Evolutionary conservation across 2,888 invertebrate genomes (phyloP).

Genomic region (Ochropleura leucogaster): DNA sequence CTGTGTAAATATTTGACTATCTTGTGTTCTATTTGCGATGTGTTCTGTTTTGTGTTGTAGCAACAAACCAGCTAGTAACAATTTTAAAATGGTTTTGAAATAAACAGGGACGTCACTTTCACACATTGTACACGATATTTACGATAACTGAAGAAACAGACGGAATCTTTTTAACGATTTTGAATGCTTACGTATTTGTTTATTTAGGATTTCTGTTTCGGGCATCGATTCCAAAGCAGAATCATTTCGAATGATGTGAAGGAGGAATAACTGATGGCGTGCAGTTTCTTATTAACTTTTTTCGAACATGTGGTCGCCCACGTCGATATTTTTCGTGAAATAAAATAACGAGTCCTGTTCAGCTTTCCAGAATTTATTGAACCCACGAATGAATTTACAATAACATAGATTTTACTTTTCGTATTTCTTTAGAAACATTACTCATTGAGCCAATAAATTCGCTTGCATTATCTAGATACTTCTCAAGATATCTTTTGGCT

Average conservation of each 20-base stretch:
- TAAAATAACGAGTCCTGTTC: conserved; percentile 22
- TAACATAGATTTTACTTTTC: conserved; percentile 14
- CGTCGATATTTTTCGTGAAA: conserved; percentile 42
- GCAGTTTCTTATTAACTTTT: conserved; percentile 57
- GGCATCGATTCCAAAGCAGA: conserved; percentile 39
- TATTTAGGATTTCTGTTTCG: conserved; percentile 56
- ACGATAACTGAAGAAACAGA: conserved; percentile 47
- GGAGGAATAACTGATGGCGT: conserved; percentile 48
- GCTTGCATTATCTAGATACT: conserved; percentile 9
- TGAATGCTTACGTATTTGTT: conserved; percentile 54
- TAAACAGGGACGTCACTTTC: conserved; percentile 53
- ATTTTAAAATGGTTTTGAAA: conserved; percentile 41
- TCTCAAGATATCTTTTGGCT: conserved; percentile 22
- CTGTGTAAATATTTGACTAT: conserved; percentile 57
- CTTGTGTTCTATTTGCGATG: conserved; percentile 38
- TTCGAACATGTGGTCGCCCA: conserved; percentile 53
- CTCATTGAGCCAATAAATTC: conserved; percentile 37
- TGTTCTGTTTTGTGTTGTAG: conserved; percentile 53
- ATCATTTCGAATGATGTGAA: conserved; percentile 39
- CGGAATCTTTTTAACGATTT: conserved; percentile 43
- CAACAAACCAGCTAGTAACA: conserved; percentile 36
- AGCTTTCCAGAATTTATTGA: conserved; percentile 30
- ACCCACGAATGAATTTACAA: background rate
- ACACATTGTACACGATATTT: conserved; percentile 46
- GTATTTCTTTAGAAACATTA: conserved; percentile 23